These are phyloP conservation scores for Knipowitschia caucasica DNA, from an alignment of 2,797 vertebrate genomes.

Conservation along the genomic window DNA sequence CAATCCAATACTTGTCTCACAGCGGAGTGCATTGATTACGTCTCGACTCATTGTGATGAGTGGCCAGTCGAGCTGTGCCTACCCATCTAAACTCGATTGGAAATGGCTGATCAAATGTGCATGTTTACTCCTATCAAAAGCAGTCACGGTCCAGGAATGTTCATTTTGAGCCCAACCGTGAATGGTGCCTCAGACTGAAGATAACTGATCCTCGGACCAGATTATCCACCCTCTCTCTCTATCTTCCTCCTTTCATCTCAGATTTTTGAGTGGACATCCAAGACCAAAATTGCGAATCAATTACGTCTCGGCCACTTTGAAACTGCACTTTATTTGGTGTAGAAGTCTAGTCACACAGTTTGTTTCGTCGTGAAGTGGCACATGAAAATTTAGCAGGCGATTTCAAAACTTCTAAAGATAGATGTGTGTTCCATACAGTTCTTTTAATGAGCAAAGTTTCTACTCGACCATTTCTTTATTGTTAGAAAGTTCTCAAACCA, in stretches of 20 bases:
- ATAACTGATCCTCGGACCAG: constrained; percentile 22
- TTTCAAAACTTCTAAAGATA: background rate
- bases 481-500: background rate
- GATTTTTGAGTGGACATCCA: constrained; percentile 14
- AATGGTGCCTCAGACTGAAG: constrained; percentile 24
- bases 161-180: constrained; percentile 33
- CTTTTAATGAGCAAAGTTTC: background rate
- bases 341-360: constrained; percentile 5
- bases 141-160: constrained; percentile 49
- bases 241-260: constrained; percentile 23
- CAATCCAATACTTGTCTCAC: constrained; percentile 65
- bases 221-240: constrained; percentile 12
- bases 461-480: background rate
- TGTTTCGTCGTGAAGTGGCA: constrained; percentile 10
- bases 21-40: constrained; percentile 63
- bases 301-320: constrained; percentile 6
- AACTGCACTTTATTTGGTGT: constrained; percentile 4
- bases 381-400: background rate
- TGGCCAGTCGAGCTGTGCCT: constrained; percentile 49
- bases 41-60: constrained; percentile 60
- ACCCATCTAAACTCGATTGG: constrained; percentile 53
- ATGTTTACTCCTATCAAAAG: constrained; percentile 47
- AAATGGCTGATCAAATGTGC: constrained; percentile 48
- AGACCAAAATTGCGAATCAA: constrained; percentile 11
- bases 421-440: background rate